These are phyloP conservation scores for Hippocampus barbouri DNA, from an alignment of 2,113 vertebrate species.

Conservation along the genomic window DNA sequence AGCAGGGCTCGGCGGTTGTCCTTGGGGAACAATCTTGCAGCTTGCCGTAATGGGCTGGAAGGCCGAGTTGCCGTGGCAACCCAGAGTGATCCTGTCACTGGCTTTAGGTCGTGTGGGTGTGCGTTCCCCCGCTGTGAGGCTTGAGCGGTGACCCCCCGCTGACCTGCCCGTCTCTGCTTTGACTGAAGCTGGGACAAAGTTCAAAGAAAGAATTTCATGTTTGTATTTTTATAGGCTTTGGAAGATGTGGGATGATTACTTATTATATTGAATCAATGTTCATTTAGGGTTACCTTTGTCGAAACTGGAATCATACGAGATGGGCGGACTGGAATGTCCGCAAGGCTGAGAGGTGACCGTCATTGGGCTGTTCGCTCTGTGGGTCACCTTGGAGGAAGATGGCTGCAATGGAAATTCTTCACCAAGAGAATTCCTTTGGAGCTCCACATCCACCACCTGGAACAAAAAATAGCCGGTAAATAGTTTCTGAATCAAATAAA, in stretches of 20 bases:
- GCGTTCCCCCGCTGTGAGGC: constrained; percentile 79
- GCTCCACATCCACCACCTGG: constrained; percentile 96
- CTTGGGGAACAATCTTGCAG: constrained; percentile 94
- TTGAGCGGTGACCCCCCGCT: constrained; percentile 64
- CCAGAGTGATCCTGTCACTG: constrained; percentile 84
- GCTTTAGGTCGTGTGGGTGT: constrained; percentile 83
- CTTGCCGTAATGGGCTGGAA: constrained; percentile 97
- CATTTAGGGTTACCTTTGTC: constrained; percentile 82
- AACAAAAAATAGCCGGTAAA: constrained; percentile 22
- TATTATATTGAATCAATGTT: background rate
- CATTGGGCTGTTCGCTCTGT: constrained; percentile 73
- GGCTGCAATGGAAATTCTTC: constrained; percentile 78
- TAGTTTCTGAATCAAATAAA: constrained; percentile 5
- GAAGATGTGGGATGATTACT: background rate
- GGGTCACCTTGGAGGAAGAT: constrained; percentile 77
- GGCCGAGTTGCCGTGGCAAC: constrained; percentile 94
- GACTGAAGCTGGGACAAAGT: constrained; percentile 68
- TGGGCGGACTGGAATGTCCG: constrained; percentile 74
- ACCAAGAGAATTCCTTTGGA: constrained; percentile 86
- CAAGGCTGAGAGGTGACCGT: constrained; percentile 61
- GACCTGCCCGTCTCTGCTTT: constrained; percentile 77
- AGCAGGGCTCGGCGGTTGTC: constrained; percentile 82
- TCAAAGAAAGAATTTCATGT: background rate
- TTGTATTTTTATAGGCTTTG: background rate
- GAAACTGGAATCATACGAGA: constrained; percentile 70